Percentiles rank a stretch among this genome's conserved stretches.
Conservation (phyloP, 2,797 vertebrate genomes). For the Arctocebus calabarensis region DNA sequence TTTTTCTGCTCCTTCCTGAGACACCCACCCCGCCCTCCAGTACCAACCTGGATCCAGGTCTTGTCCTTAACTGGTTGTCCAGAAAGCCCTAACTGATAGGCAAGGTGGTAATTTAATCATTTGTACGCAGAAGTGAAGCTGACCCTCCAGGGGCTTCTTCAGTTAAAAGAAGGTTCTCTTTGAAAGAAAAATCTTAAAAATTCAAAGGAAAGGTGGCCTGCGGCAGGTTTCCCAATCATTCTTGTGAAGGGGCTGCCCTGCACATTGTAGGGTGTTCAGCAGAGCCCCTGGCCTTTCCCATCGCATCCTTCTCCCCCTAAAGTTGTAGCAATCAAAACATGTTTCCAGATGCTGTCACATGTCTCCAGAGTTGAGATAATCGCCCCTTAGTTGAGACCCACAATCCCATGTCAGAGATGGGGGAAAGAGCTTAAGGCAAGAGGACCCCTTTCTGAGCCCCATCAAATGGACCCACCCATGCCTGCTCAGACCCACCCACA, state of each 20-base stretch:
- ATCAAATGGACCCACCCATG: background rate
- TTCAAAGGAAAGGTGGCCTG: background rate
- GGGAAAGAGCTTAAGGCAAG: rapidly evolving
- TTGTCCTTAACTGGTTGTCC: background rate
- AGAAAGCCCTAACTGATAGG: background rate
- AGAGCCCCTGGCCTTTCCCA: background rate
- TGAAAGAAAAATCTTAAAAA: background rate
- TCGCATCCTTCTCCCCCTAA: background rate
- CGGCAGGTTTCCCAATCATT: background rate
- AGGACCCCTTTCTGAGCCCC: background rate
- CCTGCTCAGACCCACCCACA: background rate
- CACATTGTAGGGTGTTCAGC: rapidly evolving
- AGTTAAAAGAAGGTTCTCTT: background rate
- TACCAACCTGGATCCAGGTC: background rate
- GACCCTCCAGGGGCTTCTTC: background rate
- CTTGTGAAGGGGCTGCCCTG: background rate
- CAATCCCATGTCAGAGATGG: background rate
- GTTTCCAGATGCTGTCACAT: background rate
- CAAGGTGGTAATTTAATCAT: background rate
- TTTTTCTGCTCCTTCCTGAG: background rate
- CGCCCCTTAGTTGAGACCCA: background rate
- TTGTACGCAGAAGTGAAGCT: background rate
- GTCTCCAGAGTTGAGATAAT: no score
- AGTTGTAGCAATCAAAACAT: background rate
- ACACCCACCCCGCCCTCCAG: background rate